phyloP scores from a whole-genome alignment of 1,140 invertebrate genomes.

The Caerostris darwini region DNA sequence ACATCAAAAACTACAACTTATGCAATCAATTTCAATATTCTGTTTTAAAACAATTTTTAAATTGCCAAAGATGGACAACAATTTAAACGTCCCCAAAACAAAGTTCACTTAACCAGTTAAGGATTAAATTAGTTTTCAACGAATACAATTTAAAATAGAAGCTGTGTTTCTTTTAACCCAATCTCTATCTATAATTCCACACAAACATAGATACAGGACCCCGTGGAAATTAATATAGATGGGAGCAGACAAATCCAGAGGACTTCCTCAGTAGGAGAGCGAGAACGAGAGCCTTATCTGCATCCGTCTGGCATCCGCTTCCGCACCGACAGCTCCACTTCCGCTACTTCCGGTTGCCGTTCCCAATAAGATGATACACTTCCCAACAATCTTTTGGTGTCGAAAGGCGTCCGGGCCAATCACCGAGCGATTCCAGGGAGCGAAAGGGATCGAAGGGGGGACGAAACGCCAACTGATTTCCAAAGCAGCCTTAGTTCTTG shows the following conservation, averaged over 20 bases:
- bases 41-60: no score
- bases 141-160: no score
- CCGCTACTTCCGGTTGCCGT: conserved; percentile 3
- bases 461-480: not conserved
- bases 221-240: not conserved
- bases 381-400: not conserved
- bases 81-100: no score
- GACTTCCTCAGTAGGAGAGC: conserved; percentile 1
- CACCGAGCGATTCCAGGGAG: not conserved
- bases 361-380: not conserved
- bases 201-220: not conserved
- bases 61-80: no score
- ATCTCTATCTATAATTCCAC: no score
- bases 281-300: not conserved
- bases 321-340: not conserved
- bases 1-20: no score
- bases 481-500: no score
- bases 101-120: no score
- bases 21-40: no score
- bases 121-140: no score
- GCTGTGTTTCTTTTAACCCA: no score
- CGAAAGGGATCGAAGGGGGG: not conserved
- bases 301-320: conserved; percentile 47
- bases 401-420: not conserved
- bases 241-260: not conserved